Percentiles rank a stretch among this genome's conserved stretches.
Conservation (phyloP, 2,888 invertebrate species). For the Nemotelus pantherinus region DNA sequence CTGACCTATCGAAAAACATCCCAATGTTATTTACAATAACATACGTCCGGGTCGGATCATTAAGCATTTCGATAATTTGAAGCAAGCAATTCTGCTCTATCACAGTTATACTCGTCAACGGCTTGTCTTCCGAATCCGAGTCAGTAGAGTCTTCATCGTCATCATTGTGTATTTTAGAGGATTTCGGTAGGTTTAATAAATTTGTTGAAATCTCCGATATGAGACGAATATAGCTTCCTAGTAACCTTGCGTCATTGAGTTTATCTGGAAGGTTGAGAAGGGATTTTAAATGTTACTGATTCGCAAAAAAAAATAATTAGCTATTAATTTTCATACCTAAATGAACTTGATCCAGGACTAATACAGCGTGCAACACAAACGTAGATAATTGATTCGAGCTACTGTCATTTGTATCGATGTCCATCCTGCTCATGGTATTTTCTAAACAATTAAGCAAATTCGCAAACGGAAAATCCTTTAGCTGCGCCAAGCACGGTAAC, state of each 20-base stretch:
- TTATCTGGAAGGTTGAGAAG: slow-evolving; percentile 52
- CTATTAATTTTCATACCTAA: slow-evolving; percentile 53
- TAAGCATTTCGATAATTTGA: slow-evolving; percentile 70
- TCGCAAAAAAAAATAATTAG: not conserved
- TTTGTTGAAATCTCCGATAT: slow-evolving; percentile 62
- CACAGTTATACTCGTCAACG: slow-evolving; percentile 54
- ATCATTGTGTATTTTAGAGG: slow-evolving; percentile 53
- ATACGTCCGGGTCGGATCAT: slow-evolving; percentile 71
- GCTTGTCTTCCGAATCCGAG: slow-evolving; percentile 56
- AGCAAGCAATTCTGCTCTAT: slow-evolving; percentile 59
- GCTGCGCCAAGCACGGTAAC: slow-evolving; percentile 73
- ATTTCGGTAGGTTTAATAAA: slow-evolving; percentile 61
- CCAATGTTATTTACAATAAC: slow-evolving; percentile 65
- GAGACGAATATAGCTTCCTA: slow-evolving; percentile 59
- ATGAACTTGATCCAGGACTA: slow-evolving; percentile 61
- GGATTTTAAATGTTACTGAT: not conserved
- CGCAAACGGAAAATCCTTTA: slow-evolving; percentile 67
- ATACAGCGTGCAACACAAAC: slow-evolving; percentile 61
- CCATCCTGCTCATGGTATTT: slow-evolving; percentile 62
- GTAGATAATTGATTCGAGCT: slow-evolving; percentile 53
- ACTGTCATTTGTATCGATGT: slow-evolving; percentile 50
- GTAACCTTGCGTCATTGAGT: slow-evolving; percentile 51
- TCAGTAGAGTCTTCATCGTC: slow-evolving; percentile 57
- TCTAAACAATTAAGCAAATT: slow-evolving; percentile 66
- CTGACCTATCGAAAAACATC: slow-evolving; percentile 63